Conservation (phyloP, 2,797 vertebrate genomes). For the Podarcis lilfordi region DNA sequence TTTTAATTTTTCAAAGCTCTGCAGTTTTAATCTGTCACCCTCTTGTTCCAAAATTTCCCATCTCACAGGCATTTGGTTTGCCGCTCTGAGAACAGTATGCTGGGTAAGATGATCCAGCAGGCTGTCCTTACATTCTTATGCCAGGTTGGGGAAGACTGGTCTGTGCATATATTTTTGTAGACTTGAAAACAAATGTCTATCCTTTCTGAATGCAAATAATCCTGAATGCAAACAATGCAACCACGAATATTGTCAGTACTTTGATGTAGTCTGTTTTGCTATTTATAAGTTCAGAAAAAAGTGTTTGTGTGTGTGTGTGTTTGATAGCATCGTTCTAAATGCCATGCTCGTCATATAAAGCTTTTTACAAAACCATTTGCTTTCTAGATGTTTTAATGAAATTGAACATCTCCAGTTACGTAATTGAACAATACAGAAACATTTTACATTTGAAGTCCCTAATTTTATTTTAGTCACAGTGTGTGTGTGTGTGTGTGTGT, state of each 20-base stretch:
- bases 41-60: no score
- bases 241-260: no score
- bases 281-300: not conserved
- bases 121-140: no score
- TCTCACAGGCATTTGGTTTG: no score
- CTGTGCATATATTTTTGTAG: no score
- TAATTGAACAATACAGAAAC: not conserved
- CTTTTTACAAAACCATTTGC: not conserved
- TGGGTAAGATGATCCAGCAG: no score
- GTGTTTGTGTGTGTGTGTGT: not conserved
- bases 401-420: not conserved
- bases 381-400: not conserved
- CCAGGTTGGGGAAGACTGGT: no score
- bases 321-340: no score
- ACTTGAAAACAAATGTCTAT: not conserved
- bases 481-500: no score
- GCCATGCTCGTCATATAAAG: not conserved
- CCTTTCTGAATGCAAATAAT: not conserved
- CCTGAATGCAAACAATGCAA: not conserved
- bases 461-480: not conserved
- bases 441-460: not conserved
- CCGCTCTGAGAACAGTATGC: no score
- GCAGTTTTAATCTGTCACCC: no score
- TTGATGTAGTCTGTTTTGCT: not conserved
- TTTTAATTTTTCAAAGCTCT: no score